These are phyloP conservation scores for Pluvialis apricaria DNA, from an alignment of 2,113 vertebrate genomes.

Conservation along the genomic window DNA sequence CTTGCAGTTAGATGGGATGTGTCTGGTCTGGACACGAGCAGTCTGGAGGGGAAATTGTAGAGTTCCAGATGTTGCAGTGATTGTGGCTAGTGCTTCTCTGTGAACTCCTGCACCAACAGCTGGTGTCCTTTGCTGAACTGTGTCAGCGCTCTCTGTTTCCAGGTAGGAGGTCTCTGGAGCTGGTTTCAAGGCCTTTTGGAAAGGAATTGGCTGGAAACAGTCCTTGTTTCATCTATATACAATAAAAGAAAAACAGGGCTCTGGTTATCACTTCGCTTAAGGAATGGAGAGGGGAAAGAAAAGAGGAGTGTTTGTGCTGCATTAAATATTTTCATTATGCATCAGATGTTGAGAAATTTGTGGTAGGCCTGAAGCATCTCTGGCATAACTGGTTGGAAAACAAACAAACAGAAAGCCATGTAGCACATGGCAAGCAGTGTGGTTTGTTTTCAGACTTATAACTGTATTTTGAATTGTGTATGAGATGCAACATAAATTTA, in stretches of 20 bases:
- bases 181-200: background rate
- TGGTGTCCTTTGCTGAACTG: background rate
- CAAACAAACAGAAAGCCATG: background rate
- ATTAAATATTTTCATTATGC: background rate
- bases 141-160: background rate
- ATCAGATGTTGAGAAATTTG: slow-evolving; percentile 5
- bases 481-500: background rate
- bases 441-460: background rate
- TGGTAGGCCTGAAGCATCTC: background rate
- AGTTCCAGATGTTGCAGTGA: background rate
- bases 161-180: background rate
- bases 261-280: background rate
- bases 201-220: background rate
- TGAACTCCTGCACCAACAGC: background rate
- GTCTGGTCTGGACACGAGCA: background rate
- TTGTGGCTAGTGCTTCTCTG: background rate
- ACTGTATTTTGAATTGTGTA: background rate
- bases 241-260: background rate
- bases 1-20: background rate
- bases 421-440: background rate
- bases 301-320: background rate
- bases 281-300: background rate
- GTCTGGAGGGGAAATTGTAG: background rate
- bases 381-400: background rate
- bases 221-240: background rate